Evolutionary conservation across 2,797 vertebrate genomes (phyloP), one percentile per base, ranked within the genome.

Genomic region (Aplochiton taeniatus): DNA sequence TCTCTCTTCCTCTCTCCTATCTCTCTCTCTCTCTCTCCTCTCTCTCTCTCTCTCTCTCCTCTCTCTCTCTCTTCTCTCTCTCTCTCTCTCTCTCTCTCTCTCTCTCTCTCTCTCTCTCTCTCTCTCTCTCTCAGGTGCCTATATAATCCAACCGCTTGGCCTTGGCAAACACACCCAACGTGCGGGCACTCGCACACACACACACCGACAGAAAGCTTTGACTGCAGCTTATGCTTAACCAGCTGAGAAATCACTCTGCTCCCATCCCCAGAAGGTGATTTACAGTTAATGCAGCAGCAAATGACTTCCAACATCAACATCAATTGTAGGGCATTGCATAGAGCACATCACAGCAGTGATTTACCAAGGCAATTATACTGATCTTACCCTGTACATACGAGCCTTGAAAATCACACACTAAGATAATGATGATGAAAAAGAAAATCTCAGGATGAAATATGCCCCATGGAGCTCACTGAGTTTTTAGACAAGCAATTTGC

Each of bases 351-450:
- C 72, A 52, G 72, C 67, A 71, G 72, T 82, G 86, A 88, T 87
- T 88, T 87, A 87, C 82, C 76, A 83, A 83, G 77, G 83, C 83
- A 85, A 87, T 88, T 87, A 86, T 78, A 87, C 82, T 73, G 58
- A 84, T 83, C 31, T 83, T 80, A 84, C 81, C 75, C 83, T 75
- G 69, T 68, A 83, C 86, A 88, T 86, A 85, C 86, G 19, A 78
- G 78, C 82, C 74, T 79, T 83, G 80, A 83, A 82, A 85, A 87
- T 84, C 83, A 81, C 80, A 85, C 83, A 64, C 86, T 78, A 85
- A 81, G 81, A 87, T 87, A 80, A 87, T 78, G 76, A 73, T 79
- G 75, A 85, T 69, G 83, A 85, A 87, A 83, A 84, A 84, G 85
- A 78, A 85, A 83, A 85, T 83, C 82, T 85, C 83, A 85, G 74